Conservation (phyloP, 1,140 invertebrate genomes). For the Camponotus floridanus region DNA sequence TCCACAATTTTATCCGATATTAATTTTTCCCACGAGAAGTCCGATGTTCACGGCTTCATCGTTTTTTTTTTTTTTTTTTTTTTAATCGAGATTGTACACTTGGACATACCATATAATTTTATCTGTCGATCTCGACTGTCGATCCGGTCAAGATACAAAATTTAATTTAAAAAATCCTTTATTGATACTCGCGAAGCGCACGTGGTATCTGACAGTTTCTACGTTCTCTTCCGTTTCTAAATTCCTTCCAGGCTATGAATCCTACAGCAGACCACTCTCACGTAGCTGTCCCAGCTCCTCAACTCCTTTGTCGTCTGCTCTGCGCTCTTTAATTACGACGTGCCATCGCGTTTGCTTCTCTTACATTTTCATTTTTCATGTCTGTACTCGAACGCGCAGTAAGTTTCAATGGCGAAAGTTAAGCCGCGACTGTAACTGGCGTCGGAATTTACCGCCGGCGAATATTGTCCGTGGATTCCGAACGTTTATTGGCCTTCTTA, state of each 20-base stretch:
- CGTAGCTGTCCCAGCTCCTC: conserved; percentile 4
- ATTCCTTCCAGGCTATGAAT: conserved; percentile 33
- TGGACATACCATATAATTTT: too few relatives aligned
- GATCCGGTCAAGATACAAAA: conserved; percentile 28
- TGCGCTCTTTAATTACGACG: conserved; percentile 49
- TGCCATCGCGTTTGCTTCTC: conserved; percentile 52
- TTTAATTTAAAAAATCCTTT: conserved; percentile 46
- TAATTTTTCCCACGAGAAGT: conserved; percentile 13
- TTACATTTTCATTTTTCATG: conserved; percentile 53
- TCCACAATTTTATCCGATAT: not conserved
- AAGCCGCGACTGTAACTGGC: conserved; percentile 36
- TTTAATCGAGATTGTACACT: not conserved
- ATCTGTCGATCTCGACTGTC: not conserved
- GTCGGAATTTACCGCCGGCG: conserved; percentile 34
- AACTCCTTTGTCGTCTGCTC: conserved; percentile 31
- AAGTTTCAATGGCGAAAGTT: conserved; percentile 54
- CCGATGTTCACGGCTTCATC: not conserved
- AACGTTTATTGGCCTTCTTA: conserved; percentile 28
- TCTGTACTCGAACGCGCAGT: conserved; percentile 31
- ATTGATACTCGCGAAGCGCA: conserved; percentile 14
- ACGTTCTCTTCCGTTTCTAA: conserved; percentile 9
- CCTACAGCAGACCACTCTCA: not conserved
- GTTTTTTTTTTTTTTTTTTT: not conserved
- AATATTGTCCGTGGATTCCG: conserved; percentile 24
- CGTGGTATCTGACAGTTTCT: conserved; percentile 31